Conservation (phyloP, 1,140 invertebrate genomes). For the Diplogasteroides magnus region DNA sequence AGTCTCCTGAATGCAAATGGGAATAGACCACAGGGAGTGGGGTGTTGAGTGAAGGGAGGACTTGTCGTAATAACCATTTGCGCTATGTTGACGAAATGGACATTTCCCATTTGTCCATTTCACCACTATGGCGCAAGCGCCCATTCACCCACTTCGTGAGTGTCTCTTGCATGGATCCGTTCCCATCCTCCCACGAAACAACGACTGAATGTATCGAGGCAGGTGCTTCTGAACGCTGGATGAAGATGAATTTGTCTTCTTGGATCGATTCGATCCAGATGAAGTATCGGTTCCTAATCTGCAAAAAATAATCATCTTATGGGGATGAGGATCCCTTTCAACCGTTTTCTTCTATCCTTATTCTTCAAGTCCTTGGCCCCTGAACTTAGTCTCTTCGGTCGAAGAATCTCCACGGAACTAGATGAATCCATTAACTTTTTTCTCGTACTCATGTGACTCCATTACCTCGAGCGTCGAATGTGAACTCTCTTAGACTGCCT, state of each 20-base stretch:
- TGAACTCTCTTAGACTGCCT: constrained; percentile 49
- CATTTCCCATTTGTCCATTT: background rate
- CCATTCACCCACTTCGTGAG: constrained; percentile 28
- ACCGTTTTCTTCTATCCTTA: constrained; percentile 49
- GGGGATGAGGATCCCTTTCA: background rate
- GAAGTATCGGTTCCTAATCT: constrained; percentile 53
- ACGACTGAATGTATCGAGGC: constrained; percentile 52
- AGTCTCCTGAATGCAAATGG: constrained; percentile 42
- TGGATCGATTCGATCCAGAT: constrained; percentile 49
- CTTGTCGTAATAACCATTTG: no score
- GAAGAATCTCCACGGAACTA: constrained; percentile 53
- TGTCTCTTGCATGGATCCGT: constrained; percentile 55
- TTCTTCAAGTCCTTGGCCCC: constrained; percentile 50
- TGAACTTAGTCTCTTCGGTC: constrained; percentile 51
- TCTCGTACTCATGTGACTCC: no score
- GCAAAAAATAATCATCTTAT: constrained; percentile 12
- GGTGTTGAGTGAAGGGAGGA: no score
- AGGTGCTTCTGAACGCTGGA: constrained; percentile 51
- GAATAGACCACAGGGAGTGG: no score
- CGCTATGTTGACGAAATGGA: no score
- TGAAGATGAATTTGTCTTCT: constrained; percentile 48
- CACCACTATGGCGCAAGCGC: no score
- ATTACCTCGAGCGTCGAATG: constrained; percentile 50
- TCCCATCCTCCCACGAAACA: constrained; percentile 52
- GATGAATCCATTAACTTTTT: constrained; percentile 16